These are phyloP conservation scores for Smithornis capensis DNA, from an alignment of 2,113 vertebrate genomes.

Conservation along the genomic window DNA sequence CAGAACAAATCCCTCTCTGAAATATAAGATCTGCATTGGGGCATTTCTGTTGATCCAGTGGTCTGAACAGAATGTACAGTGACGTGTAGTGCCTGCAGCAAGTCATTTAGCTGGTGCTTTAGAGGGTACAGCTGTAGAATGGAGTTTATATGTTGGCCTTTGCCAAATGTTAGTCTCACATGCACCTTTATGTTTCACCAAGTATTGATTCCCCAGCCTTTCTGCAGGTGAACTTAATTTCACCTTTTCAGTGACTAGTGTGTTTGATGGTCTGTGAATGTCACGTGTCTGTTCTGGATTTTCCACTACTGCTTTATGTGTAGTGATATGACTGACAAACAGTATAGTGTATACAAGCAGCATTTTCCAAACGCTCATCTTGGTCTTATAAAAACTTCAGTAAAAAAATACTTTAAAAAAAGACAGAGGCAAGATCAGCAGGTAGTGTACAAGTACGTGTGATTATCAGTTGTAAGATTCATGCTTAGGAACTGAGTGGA, in stretches of 20 bases:
- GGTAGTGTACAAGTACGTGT: not conserved
- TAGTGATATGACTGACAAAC: not conserved
- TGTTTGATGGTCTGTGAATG: not conserved
- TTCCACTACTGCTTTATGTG: not conserved
- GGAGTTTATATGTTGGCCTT: not conserved
- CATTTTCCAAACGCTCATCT: not conserved
- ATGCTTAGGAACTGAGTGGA: not conserved
- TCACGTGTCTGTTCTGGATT: not conserved
- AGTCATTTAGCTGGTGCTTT: not conserved
- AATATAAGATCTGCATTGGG: not conserved
- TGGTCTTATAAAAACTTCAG: not conserved
- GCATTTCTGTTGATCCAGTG: not conserved
- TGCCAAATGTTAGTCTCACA: not conserved
- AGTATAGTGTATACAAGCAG: not conserved
- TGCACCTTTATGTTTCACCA: not conserved
- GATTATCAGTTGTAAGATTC: not conserved
- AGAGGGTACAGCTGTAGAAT: not conserved
- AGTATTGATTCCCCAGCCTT: not conserved
- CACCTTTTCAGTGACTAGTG: not conserved
- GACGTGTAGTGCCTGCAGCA: not conserved
- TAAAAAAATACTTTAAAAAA: not conserved
- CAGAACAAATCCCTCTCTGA: not conserved
- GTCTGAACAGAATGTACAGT: not conserved
- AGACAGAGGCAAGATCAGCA: not conserved
- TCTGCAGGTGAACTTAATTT: not conserved